These are phyloP conservation scores for Spea bombifrons DNA, from an alignment of 2,113 vertebrate species.

Conservation along the genomic window DNA sequence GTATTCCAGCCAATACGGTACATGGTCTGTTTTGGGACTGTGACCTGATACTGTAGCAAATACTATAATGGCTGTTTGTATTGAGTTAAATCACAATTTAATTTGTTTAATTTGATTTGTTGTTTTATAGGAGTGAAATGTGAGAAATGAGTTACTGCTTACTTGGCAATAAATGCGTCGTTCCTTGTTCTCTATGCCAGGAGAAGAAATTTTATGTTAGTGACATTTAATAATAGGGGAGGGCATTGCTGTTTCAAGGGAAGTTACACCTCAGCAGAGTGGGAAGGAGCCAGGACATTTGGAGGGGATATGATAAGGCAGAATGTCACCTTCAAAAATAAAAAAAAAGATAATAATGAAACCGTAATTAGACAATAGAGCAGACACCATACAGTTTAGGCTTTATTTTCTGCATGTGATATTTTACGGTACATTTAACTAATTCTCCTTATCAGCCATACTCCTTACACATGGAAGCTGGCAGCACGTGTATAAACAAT, in stretches of 20 bases:
- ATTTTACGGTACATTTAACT: too few relatives aligned
- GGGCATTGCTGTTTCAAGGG: not conserved
- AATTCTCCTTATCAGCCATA: too few relatives aligned
- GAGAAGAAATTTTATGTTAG: slow-evolving; percentile 8
- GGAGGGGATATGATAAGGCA: slow-evolving; percentile 13
- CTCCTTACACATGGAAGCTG: too few relatives aligned
- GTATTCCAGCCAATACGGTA: too few relatives aligned
- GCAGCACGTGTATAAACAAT: too few relatives aligned
- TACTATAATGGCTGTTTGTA: too few relatives aligned
- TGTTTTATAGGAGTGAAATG: not conserved
- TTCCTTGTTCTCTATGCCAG: not conserved
- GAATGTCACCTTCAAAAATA: slow-evolving; percentile 23
- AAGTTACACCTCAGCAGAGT: not conserved
- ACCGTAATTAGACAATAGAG: slow-evolving; percentile 10
- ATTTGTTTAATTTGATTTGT: too few relatives aligned
- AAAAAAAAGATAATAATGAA: not conserved
- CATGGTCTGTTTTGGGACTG: too few relatives aligned
- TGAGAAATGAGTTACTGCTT: not conserved
- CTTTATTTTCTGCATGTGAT: not conserved
- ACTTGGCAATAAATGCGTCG: not conserved
- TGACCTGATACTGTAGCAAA: too few relatives aligned
- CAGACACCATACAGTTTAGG: not conserved
- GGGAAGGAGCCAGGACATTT: slow-evolving; percentile 7
- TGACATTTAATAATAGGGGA: slow-evolving; percentile 20
- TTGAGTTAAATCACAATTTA: too few relatives aligned